phyloP scores from a whole-genome alignment of 2,888 invertebrate genomes.

The Campaea margaritaria region DNA sequence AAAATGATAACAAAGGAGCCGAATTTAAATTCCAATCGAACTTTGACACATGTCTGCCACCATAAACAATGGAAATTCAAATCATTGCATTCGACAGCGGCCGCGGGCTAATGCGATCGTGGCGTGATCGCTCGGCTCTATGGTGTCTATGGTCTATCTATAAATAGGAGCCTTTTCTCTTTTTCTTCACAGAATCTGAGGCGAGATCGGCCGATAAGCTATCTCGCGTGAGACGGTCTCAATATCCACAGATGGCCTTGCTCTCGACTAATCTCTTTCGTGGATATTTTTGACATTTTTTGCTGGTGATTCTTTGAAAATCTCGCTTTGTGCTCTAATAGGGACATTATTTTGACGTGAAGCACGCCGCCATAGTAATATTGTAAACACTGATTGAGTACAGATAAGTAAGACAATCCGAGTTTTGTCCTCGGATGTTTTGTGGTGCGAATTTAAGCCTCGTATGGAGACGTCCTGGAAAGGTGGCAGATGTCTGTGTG shows the following conservation, averaged over 20 bases:
- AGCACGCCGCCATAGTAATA: slow-evolving; percentile 72
- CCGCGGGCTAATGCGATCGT: slow-evolving; percentile 76
- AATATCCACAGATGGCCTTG: slow-evolving; percentile 85
- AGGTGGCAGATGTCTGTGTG: slow-evolving; percentile 47
- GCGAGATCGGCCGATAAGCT: slow-evolving; percentile 80
- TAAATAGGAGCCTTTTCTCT: slow-evolving; percentile 84
- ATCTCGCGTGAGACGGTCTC: slow-evolving; percentile 83
- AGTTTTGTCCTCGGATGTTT: slow-evolving; percentile 65
- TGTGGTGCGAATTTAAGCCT: slow-evolving; percentile 56
- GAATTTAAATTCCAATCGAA: slow-evolving; percentile 85
- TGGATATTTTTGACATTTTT: slow-evolving; percentile 81
- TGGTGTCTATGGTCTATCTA: slow-evolving; percentile 74
- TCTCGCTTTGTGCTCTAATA: slow-evolving; percentile 81
- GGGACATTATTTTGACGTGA: slow-evolving; percentile 84
- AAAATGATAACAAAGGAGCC: slow-evolving; percentile 81
- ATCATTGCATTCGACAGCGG: slow-evolving; percentile 68
- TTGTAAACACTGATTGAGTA: slow-evolving; percentile 83
- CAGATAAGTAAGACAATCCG: slow-evolving; percentile 81
- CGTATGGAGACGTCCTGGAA: slow-evolving; percentile 35
- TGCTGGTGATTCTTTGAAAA: slow-evolving; percentile 79
- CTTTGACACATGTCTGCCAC: slow-evolving; percentile 86
- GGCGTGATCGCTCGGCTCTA: slow-evolving; percentile 70
- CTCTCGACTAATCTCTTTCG: slow-evolving; percentile 74
- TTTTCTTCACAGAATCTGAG: slow-evolving; percentile 83
- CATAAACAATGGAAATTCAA: slow-evolving; percentile 85